Base-by-base conservation (phyloP, 2,888 invertebrate genomes). In the Spisula subtruncata region DNA sequence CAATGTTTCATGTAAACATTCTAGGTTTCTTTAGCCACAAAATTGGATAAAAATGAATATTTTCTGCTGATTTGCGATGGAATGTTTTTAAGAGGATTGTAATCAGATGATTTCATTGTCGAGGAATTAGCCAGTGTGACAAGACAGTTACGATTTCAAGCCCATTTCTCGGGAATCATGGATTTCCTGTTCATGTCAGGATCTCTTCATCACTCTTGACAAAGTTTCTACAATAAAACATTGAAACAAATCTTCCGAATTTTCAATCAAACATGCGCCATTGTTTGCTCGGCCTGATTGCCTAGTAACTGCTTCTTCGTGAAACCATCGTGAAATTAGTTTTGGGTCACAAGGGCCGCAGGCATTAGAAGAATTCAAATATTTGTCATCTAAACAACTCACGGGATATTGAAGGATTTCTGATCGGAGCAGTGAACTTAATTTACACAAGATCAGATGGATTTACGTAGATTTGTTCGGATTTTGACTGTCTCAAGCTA, bases 261-360 rank as follows among this genome's bases (percentile, higher is more conserved):
- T 87, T 82, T 75, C 82, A 75, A 29, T 48, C 82, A 71, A 82
- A 87, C 87, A 87, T 82, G 87, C 75, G 48, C 82, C 87, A 87
- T 82, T 87, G 87, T 87, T 87, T 87, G 87, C 75, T 66, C 82
- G 60, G 71, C 54, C 46, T 51, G 87, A 87, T 87, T 87, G 87
- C 71, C 82, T 82, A 32, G 71, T 87, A 85, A 85, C 79, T 41
- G 87, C 51, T 71, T 51, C 81, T 71, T 87, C 79, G 79, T 79
- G 54, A 85, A 54, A 80, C 85, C 80, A 85, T 80, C 51, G 56
- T 32, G 51, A 85, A 80, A 85, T 85, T 85, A 85, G 85, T 85
- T 85, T 84, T 51, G 85, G 85, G 85, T 85, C 85, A 51, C 51
- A 87, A 25, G 87, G 87, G 82, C 87, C 25, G 25, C n/a, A 35